phyloP scores from a whole-genome alignment of 1,140 invertebrate genomes.

The Philopotamus ludificatus region DNA sequence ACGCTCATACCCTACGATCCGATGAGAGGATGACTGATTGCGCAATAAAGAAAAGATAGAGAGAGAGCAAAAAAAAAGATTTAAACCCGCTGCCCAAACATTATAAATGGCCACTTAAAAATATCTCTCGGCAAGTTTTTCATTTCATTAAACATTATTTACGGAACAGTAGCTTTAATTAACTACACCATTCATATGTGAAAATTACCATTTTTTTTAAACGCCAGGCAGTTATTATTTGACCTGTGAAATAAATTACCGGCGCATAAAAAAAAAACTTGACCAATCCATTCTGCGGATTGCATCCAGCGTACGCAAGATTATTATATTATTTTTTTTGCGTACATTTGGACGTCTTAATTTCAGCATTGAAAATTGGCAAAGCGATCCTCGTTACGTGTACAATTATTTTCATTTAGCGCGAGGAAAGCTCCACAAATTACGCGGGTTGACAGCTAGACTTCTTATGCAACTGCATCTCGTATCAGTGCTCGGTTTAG shows the following conservation, averaged over 20 bases:
- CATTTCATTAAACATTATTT: constrained; percentile 12
- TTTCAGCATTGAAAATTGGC: not conserved
- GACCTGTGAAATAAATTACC: not conserved
- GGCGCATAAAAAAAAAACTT: not conserved
- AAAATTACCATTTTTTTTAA: constrained; percentile 14
- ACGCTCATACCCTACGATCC: not conserved
- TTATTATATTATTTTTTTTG: no score
- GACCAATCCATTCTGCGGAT: not conserved
- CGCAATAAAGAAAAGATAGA: not conserved
- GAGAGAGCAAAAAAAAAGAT: not conserved
- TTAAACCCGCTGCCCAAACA: constrained; percentile 4
- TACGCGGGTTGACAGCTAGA: not conserved
- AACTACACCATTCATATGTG: constrained; percentile 5
- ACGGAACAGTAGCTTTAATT: constrained; percentile 8
- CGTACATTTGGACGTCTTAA: not conserved
- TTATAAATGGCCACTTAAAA: constrained; percentile 14
- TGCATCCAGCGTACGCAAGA: not conserved
- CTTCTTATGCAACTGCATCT: not conserved
- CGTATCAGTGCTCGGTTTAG: not conserved
- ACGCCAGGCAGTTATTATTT: not conserved
- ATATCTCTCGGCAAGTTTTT: constrained; percentile 9
- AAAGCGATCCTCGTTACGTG: not conserved
- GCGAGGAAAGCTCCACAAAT: not conserved
- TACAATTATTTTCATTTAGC: no score
- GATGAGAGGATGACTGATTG: constrained; percentile 5